Percentiles rank a stretch among this genome's conserved stretches.
Conservation (phyloP, 2,113 vertebrate species). For the Peucedramus taeniatus region DNA sequence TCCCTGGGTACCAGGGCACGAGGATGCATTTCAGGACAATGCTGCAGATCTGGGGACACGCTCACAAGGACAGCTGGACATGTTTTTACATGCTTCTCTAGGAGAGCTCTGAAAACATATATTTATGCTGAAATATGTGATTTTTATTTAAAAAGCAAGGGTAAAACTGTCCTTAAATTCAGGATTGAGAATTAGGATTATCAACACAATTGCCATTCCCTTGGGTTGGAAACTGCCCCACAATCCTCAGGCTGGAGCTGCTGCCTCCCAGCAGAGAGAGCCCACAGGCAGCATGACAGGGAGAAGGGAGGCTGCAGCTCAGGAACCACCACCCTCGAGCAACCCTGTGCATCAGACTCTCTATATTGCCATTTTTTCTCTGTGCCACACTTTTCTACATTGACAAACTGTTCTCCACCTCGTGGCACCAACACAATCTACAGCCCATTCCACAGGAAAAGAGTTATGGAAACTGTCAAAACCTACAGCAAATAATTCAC, state of each 20-base stretch:
- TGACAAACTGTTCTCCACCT: not conserved
- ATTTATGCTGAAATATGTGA: not conserved
- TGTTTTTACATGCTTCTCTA: not conserved
- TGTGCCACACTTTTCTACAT: not conserved
- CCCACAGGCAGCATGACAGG: rapidly evolving
- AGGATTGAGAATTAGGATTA: not conserved
- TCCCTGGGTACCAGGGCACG: rapidly evolving
- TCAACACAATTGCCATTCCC: not conserved
- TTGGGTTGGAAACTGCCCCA: not conserved
- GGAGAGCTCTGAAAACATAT: not conserved
- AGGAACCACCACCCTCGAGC: rapidly evolving
- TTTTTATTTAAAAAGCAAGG: not conserved
- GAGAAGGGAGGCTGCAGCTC: not conserved
- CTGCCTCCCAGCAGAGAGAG: not conserved
- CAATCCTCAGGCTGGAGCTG: rapidly evolving
- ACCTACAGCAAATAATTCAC: not conserved
- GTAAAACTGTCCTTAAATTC: not conserved
- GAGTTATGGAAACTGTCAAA: not conserved
- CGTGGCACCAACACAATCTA: not conserved
- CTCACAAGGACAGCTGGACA: not conserved
- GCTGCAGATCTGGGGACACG: not conserved
- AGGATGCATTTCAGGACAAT: not conserved
- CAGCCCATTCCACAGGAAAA: not conserved
- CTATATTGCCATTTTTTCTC: rapidly evolving
- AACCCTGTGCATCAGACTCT: too few relatives aligned